Percentiles rank a stretch among this genome's conserved stretches.
These are phyloP conservation scores for Harpagifer antarcticus DNA, from an alignment of 2,797 vertebrate species.

Conservation along the genomic window DNA sequence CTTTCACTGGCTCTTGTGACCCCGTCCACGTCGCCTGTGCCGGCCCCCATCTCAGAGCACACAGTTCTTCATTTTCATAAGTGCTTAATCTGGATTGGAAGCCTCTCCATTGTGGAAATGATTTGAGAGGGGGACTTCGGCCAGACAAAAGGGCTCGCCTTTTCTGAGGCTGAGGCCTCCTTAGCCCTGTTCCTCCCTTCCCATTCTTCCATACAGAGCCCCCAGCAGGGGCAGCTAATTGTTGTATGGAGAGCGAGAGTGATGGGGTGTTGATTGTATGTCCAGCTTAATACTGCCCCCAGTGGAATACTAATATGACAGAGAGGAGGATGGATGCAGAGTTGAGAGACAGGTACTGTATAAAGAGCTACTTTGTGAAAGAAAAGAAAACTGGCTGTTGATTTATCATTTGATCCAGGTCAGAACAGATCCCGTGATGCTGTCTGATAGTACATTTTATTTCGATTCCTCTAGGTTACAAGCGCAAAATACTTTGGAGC, in stretches of 20 bases:
- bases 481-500: conserved; percentile 62
- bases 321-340: conserved; percentile 25
- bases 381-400: conserved; percentile 15
- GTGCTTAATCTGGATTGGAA: conserved; percentile 74
- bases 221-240: conserved; percentile 58
- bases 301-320: conserved; percentile 40
- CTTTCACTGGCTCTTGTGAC: conserved; percentile 62
- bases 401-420: conserved; percentile 57
- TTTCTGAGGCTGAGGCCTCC: conserved; percentile 33
- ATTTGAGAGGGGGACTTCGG: conserved; percentile 58
- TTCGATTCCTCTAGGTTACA: conserved; percentile 59
- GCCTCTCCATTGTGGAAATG: conserved; percentile 62
- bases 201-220: conserved; percentile 34
- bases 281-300: conserved; percentile 43
- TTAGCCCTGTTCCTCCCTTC: conserved; percentile 32
- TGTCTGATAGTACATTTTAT: conserved; percentile 54
- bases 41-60: conserved; percentile 40
- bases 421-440: conserved; percentile 48
- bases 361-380: neutral
- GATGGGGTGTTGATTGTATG: conserved; percentile 40
- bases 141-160: conserved; percentile 53
- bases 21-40: conserved; percentile 37
- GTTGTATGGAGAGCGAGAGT: conserved; percentile 49
- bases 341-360: conserved; percentile 4
- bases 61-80: conserved; percentile 67